Evolutionary conservation across 2,888 invertebrate genomes (phyloP).

Genomic region (Lepidochitona cinerea): DNA sequence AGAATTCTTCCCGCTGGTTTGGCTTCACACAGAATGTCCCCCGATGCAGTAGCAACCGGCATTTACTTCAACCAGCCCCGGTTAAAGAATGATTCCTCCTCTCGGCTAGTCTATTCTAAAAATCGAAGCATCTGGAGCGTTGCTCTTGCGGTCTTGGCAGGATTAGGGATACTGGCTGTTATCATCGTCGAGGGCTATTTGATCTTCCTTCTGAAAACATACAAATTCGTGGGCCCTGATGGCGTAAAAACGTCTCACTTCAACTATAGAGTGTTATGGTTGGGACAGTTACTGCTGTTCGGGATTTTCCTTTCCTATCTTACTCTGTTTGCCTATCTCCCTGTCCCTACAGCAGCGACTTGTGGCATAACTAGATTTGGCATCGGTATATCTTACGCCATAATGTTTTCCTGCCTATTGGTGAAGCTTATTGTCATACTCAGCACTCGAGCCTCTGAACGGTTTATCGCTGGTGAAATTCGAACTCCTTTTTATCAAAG

Average conservation of each 20-base stretch:
- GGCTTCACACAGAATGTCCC: neutral
- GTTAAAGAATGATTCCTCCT: neutral
- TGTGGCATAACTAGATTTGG: constrained; percentile 68
- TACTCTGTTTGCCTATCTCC: constrained; percentile 63
- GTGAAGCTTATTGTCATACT: constrained; percentile 94
- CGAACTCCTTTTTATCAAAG: constrained; percentile 78
- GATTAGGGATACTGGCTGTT: constrained; percentile 85
- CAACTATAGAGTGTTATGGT: constrained; percentile 33
- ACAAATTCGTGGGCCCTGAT: neutral
- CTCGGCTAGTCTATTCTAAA: neutral
- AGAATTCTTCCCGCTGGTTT: neutral
- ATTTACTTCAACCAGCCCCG: neutral
- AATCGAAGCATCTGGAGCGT: constrained; percentile 81
- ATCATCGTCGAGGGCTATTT: constrained; percentile 87
- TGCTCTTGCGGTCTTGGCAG: constrained; percentile 85
- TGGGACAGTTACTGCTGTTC: constrained; percentile 69
- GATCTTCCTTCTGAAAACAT: constrained; percentile 79
- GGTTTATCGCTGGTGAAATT: neutral
- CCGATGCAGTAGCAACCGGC: neutral
- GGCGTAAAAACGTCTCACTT: constrained; percentile 72
- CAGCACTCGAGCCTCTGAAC: constrained; percentile 82
- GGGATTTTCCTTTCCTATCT: constrained; percentile 65
- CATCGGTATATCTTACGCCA: constrained; percentile 74
- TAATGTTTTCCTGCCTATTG: constrained; percentile 89
- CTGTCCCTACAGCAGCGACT: constrained; percentile 56